Evolutionary conservation across 2,888 invertebrate species (phyloP).

Genomic region (Quadriops clusia): DNA sequence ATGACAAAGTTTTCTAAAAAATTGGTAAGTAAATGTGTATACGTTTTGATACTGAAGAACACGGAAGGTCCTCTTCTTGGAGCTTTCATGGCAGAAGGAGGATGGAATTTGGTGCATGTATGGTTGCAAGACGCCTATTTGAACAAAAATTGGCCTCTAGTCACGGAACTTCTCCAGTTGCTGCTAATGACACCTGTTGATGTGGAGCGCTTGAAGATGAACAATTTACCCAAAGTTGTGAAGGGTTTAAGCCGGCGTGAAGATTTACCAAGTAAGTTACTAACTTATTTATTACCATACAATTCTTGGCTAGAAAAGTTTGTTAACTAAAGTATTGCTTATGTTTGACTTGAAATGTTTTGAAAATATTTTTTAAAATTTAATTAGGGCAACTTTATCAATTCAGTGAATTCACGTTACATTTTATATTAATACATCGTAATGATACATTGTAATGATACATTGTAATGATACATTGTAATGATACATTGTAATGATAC

Average conservation of each 20-base stretch:
- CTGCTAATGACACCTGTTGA: constrained; percentile 80
- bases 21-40: constrained; percentile 89
- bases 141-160: constrained; percentile 74
- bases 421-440: no score
- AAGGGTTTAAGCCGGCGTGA: constrained; percentile 77
- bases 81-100: constrained; percentile 81
- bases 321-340: constrained; percentile 2
- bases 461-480: no score
- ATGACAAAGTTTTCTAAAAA: constrained; percentile 95
- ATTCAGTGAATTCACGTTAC: no score
- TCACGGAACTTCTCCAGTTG: constrained; percentile 76
- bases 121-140: constrained; percentile 86
- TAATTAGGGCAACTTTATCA: no score
- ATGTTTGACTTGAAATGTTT: no score
- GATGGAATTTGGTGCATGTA: constrained; percentile 80
- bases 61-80: constrained; percentile 74
- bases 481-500: no score
- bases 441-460: no score
- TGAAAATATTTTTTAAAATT: no score
- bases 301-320: constrained; percentile 2
- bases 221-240: constrained; percentile 84
- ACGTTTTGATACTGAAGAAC: constrained; percentile 81
- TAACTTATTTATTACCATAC: constrained; percentile 9
- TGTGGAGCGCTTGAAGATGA: constrained; percentile 79
- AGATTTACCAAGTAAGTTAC: constrained; percentile 62